Conservation (phyloP, 2,888 invertebrate genomes). For the Andrena bicolor region DNA sequence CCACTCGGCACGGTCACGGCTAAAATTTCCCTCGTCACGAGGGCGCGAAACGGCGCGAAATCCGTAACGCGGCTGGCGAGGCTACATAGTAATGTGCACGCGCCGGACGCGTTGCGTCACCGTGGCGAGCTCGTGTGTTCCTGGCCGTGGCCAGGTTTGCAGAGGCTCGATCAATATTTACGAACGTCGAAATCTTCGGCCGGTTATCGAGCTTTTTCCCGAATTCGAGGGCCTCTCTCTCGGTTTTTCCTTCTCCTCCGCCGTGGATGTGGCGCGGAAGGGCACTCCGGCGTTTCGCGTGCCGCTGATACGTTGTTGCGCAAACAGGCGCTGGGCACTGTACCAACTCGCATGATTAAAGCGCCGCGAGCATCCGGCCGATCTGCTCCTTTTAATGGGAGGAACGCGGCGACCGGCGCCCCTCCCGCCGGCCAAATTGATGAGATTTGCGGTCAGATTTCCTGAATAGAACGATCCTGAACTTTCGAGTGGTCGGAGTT, state of each 20-base stretch:
- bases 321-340: constrained; percentile 65
- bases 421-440: background rate
- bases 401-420: constrained; percentile 5
- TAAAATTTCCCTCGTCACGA: background rate
- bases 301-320: constrained; percentile 64
- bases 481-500: background rate
- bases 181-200: constrained; percentile 7
- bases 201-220: constrained; percentile 17
- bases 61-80: background rate
- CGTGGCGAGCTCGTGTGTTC: background rate
- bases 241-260: constrained; percentile 22
- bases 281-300: constrained; percentile 66
- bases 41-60: background rate
- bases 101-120: constrained; percentile 3
- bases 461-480: constrained; percentile 1
- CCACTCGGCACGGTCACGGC: background rate
- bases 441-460: constrained; percentile 6
- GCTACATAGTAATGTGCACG: background rate
- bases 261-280: constrained; percentile 1
- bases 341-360: constrained; percentile 69
- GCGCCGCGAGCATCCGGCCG: constrained; percentile 47
- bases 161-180: constrained; percentile 27
- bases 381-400: constrained; percentile 35
- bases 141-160: background rate
- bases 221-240: background rate